Percentiles rank a stretch among this genome's conserved stretches.
phyloP scores from a whole-genome alignment of 2,888 invertebrate species.

The Luperina testacea region DNA sequence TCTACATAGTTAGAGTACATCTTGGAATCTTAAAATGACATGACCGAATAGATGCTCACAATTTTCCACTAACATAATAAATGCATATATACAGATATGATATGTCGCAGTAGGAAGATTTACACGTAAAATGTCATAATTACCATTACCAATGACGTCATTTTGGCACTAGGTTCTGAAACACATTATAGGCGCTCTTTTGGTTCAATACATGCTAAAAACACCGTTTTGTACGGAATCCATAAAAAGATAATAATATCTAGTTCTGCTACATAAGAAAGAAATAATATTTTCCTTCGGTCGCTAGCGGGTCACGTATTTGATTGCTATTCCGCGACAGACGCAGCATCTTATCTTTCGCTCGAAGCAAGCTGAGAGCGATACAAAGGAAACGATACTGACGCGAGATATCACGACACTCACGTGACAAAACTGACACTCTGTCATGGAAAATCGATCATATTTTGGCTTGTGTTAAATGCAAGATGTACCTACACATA shows the following conservation, averaged over 20 bases:
- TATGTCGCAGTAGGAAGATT: not conserved
- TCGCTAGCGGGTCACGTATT: constrained; percentile 51
- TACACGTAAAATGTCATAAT: not conserved
- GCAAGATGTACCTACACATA: too few species aligned
- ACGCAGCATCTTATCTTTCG: constrained; percentile 35
- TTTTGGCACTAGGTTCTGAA: not conserved
- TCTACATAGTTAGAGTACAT: not conserved
- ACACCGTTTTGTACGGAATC: not conserved
- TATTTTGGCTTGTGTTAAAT: not conserved
- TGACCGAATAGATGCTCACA: not conserved
- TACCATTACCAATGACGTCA: not conserved
- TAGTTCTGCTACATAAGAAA: constrained; percentile 4
- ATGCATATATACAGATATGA: not conserved
- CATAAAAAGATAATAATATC: constrained; percentile 24
- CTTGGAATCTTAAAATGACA: not conserved
- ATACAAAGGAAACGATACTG: not conserved
- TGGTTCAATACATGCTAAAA: not conserved
- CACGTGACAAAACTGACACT: constrained; percentile 3
- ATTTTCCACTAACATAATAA: not conserved
- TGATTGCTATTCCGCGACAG: constrained; percentile 43
- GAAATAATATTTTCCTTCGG: constrained; percentile 11
- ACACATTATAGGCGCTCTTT: not conserved
- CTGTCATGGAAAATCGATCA: not conserved
- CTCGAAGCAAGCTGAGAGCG: not conserved
- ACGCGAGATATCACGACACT: constrained; percentile 1